phyloP scores from a whole-genome alignment of 1,140 invertebrate genomes.

The Phthorimaea operculella region DNA sequence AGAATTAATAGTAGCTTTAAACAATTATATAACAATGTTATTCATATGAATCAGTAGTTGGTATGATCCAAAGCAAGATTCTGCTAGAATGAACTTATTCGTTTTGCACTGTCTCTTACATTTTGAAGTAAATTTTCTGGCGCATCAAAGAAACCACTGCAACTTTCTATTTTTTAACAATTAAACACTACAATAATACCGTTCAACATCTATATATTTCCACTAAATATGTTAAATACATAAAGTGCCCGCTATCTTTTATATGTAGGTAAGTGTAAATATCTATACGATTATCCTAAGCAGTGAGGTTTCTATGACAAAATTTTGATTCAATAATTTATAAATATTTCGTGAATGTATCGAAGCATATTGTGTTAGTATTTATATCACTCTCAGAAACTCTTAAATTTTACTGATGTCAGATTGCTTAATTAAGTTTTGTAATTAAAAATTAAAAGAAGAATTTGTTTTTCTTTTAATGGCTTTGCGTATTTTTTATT shows the following conservation, averaged over 20 bases:
- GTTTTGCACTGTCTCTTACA: background rate
- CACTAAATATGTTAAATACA: slow-evolving; percentile 36
- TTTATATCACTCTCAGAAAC: background rate
- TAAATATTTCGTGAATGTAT: background rate
- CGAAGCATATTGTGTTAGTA: background rate
- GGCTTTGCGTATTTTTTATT: too few species aligned
- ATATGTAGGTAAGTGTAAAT: slow-evolving; percentile 30
- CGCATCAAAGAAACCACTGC: background rate
- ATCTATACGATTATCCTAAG: slow-evolving; percentile 39
- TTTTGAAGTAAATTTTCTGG: background rate
- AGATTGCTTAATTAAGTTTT: too few species aligned
- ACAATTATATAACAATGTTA: slow-evolving; percentile 8
- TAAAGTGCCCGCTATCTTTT: slow-evolving; percentile 50
- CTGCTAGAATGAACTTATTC: background rate
- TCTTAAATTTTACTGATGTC: too few species aligned
- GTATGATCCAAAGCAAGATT: background rate
- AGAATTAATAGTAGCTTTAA: slow-evolving; percentile 19
- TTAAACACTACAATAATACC: slow-evolving; percentile 18
- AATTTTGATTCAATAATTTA: slow-evolving; percentile 9
- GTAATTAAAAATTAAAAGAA: too few species aligned
- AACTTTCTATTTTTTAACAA: slow-evolving; percentile 12
- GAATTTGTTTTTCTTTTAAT: too few species aligned
- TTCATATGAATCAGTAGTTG: background rate
- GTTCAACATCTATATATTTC: slow-evolving; percentile 28
- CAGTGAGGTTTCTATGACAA: slow-evolving; percentile 25